A percentile compares a stretch with the other conserved stretches of the same genome.
phyloP scores from a whole-genome alignment of 2,797 vertebrate species.

The Silurus aristotelis region DNA sequence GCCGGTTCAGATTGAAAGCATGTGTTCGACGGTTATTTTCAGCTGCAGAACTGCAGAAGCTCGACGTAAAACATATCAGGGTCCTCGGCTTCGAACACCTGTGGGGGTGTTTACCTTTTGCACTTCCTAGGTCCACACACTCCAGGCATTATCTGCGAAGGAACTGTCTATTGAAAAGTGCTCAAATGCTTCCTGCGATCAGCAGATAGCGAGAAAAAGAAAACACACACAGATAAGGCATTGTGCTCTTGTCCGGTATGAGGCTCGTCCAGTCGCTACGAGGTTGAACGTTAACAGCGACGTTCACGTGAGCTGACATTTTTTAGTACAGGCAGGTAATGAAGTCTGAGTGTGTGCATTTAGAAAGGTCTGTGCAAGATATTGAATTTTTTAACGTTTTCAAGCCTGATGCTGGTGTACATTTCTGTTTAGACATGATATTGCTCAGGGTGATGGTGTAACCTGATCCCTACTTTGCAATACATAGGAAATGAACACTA shows the following conservation, averaged over 20 bases:
- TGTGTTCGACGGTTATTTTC: background rate
- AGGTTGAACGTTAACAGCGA: conserved; percentile 57
- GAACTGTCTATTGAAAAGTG: conserved; percentile 65
- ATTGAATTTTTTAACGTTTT: background rate
- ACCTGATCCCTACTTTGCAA: background rate
- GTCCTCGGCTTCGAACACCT: conserved; percentile 13
- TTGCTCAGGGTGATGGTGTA: background rate
- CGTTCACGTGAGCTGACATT: conserved; percentile 23
- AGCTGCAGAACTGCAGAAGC: background rate
- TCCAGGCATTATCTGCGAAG: conserved; percentile 50
- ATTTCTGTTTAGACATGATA: background rate
- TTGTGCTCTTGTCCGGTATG: conserved; percentile 53
- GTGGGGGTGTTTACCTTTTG: conserved; percentile 49
- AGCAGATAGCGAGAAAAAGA: conserved; percentile 64
- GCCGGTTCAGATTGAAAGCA: background rate
- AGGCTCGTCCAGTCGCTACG: conserved; percentile 40
- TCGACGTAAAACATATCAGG: background rate
- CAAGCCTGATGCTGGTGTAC: background rate
- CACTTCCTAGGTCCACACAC: conserved; percentile 56
- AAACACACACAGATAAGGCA: conserved; percentile 59
- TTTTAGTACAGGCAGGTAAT: background rate
- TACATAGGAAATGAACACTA: background rate
- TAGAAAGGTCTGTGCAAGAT: too few species aligned
- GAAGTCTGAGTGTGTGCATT: background rate
- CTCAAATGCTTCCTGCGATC: conserved; percentile 73